A percentile compares a stretch with the other conserved stretches of the same genome.
phyloP scores from a whole-genome alignment of 2,888 invertebrate species.

The Athalia rosae region DNA sequence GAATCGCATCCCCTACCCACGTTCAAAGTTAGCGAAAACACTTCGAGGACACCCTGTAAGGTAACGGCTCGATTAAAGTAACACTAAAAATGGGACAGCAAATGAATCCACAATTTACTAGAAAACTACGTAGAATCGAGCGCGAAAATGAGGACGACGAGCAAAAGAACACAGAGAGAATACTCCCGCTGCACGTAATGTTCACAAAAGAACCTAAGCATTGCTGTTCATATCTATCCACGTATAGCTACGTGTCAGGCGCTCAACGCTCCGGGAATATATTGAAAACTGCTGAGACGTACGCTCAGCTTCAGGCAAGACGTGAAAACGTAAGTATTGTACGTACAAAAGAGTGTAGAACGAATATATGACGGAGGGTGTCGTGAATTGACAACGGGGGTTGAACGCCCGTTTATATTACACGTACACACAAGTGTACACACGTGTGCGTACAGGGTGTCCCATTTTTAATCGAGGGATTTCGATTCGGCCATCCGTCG shows the following conservation, averaged over 20 bases:
- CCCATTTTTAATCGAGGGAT: neutral
- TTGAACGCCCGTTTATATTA: neutral
- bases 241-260: neutral
- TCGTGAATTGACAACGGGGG: conserved; percentile 29
- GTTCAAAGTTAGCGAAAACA: too few relatives aligned
- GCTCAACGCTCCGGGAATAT: neutral
- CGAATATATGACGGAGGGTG: conserved; percentile 23
- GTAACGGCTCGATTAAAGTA: too few relatives aligned
- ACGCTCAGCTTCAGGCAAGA: neutral
- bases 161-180: too few relatives aligned
- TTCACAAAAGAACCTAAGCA: too few relatives aligned
- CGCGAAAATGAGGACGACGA: too few relatives aligned
- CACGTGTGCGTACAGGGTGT: neutral
- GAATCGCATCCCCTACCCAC: too few relatives aligned
- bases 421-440: neutral
- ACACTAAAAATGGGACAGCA: too few relatives aligned
- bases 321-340: neutral
- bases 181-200: too few relatives aligned
- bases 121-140: too few relatives aligned
- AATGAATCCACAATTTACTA: too few relatives aligned
- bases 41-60: too few relatives aligned
- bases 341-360: conserved; percentile 3
- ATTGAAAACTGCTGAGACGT: conserved; percentile 9
- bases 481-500: conserved; percentile 28
- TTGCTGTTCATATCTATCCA: too few relatives aligned